These are phyloP conservation scores for Bombyx mori DNA, from an alignment of 1,140 invertebrate genomes.

Conservation along the genomic window ASM3026992v2 NC_085128.1:14416501-14417000, in stretches of 20 bases:
- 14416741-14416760: constrained; percentile 4
- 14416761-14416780: not conserved
- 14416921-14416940: too few species aligned
- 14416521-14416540: too few species aligned
- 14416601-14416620: not conserved
- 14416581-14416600: not conserved
- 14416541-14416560: not conserved
- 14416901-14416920: too few species aligned
- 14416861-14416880: too few species aligned
- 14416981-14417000: too few species aligned
- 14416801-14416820: too few species aligned
- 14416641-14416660: constrained; percentile 6
- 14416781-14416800: constrained; percentile 1
- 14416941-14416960: too few species aligned
- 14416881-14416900: too few species aligned
- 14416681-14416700: constrained; percentile 4
- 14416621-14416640: constrained; percentile 2
- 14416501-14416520: too few species aligned
- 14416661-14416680: constrained; percentile 3
- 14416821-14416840: too few species aligned
- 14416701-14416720: constrained; percentile 3
- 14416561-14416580: constrained; percentile 3
- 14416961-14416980: too few species aligned
- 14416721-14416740: not conserved
- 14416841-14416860: too few species aligned